Percentiles rank a stretch among this genome's conserved stretches.
Evolutionary conservation across 2,113 vertebrate species (phyloP).

Genomic region (Chauna torquata): DNA sequence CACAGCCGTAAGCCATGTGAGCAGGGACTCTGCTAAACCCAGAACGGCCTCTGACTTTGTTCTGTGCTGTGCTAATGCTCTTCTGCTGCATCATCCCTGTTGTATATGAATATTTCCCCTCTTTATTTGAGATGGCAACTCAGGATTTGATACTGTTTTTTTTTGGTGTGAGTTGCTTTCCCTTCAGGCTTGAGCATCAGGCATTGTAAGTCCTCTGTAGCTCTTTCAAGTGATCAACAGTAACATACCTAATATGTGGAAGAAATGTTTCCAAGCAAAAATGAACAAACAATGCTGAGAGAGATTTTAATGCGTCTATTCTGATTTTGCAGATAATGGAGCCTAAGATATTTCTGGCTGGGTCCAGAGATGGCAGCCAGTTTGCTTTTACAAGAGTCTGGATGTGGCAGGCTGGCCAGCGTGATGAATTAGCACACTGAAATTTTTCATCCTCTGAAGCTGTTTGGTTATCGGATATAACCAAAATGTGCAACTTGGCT

Average conservation of each 20-base stretch:
- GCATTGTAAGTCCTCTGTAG: background rate
- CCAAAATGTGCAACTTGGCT: background rate
- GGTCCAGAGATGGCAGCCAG: background rate
- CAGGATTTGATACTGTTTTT: background rate
- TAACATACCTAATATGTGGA: background rate
- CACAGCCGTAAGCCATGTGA: background rate
- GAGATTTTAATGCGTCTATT: background rate
- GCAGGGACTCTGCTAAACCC: background rate
- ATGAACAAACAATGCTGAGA: background rate
- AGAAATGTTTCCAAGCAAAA: background rate
- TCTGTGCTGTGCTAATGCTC: background rate
- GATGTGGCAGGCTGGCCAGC: background rate
- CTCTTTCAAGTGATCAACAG: background rate
- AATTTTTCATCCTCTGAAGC: background rate
- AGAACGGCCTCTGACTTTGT: background rate
- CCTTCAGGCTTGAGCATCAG: background rate
- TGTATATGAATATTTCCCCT: background rate
- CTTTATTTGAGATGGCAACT: background rate
- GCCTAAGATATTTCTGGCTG: background rate
- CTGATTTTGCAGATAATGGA: rapidly evolving
- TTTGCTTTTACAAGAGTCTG: background rate
- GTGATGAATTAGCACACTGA: background rate
- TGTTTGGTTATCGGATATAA: background rate
- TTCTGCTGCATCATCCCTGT: background rate
- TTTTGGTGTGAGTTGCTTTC: background rate